Evolutionary conservation across 2,797 vertebrate genomes (phyloP), one percentile per base, ranked within the genome.

Genomic region (Trichosurus vulpecula): DNA sequence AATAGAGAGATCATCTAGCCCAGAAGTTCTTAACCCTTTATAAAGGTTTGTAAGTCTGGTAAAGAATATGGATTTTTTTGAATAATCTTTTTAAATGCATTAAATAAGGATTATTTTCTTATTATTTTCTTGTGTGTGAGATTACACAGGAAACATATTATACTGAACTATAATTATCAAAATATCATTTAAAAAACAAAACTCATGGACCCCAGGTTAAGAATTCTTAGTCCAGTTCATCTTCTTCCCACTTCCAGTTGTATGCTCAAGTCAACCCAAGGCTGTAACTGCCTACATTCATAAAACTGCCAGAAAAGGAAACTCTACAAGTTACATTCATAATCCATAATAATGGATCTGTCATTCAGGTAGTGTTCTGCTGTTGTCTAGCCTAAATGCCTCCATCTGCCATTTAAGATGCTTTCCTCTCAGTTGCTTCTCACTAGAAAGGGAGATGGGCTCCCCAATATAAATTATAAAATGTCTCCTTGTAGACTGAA

Each of bases 381-480:
- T 41, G n/a, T 54, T 52, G 4, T 92, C 61, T 95, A 87, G 92
- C 74, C 66, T 52, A 53, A 91, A 91, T 74, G 14, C n/a, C 94
- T 94, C 58, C 19, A 30, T 22, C 87, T 91, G 3, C 6, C 93
- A 16, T 56, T 54, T 96, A 92, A 95, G 35, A 74, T 19, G 19
- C 91, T 94, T 95, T 47, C 47, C 61, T 94, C 90, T 96, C 47
- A 58, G 90, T 93, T 52, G 0, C 55, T 81, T 52, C 55, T 30
- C 92, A 31, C 12, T 90, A 31, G 90, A 95, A 96, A 74, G 19
- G 74, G n/a, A 93, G 35, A 55, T 29, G 92, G 54, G 81, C 19
- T 91, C n/a, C n/a, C 52, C 29, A 9, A n/a, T 35, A 57, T 53
- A 95, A 94, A 95, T 92, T 95, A 95, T 90, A 56, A 90, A 66